Percentiles rank a stretch among this genome's conserved stretches.
These are phyloP conservation scores for Saxicola maurus DNA, from an alignment of 2,797 vertebrate species.

Conservation along the genomic window DNA sequence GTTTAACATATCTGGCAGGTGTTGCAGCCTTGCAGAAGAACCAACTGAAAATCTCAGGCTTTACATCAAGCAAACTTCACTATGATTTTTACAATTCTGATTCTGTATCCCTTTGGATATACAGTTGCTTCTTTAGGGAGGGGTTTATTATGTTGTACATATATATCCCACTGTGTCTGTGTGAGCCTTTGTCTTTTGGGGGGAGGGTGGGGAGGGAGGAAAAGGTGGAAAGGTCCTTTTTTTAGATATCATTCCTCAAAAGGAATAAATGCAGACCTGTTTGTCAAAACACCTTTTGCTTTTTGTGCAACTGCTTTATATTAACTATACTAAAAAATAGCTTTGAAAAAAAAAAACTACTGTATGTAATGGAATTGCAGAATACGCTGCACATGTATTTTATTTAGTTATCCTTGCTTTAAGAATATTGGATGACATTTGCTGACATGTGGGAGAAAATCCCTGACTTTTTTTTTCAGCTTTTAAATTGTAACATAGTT, in stretches of 20 bases:
- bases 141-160: slow-evolving; percentile 89
- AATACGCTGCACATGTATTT: slow-evolving; percentile 92
- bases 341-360: slow-evolving; percentile 82
- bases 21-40: slow-evolving; percentile 80
- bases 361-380: slow-evolving; percentile 95
- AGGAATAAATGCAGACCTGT: slow-evolving; percentile 82
- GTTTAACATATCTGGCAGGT: slow-evolving; percentile 82
- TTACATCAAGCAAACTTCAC: slow-evolving; percentile 81
- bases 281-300: slow-evolving; percentile 83
- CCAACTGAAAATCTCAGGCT: slow-evolving; percentile 92
- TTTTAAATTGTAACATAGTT: slow-evolving; percentile 96
- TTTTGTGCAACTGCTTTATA: slow-evolving; percentile 95
- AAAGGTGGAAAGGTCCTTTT: slow-evolving; percentile 70
- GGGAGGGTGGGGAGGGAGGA: slow-evolving; percentile 61
- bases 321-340: slow-evolving; percentile 87
- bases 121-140: slow-evolving; percentile 76
- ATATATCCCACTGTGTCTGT: slow-evolving; percentile 83
- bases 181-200: slow-evolving; percentile 80
- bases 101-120: slow-evolving; percentile 77
- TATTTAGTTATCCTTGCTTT: slow-evolving; percentile 91
- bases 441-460: slow-evolving; percentile 84
- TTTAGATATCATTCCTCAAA: slow-evolving; percentile 83
- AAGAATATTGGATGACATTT: slow-evolving; percentile 80
- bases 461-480: slow-evolving; percentile 74
- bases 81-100: slow-evolving; percentile 76